Percentiles rank a stretch among this genome's conserved stretches.
phyloP scores from a whole-genome alignment of 2,888 invertebrate species.

The Bhutanitis thaidina region DNA sequence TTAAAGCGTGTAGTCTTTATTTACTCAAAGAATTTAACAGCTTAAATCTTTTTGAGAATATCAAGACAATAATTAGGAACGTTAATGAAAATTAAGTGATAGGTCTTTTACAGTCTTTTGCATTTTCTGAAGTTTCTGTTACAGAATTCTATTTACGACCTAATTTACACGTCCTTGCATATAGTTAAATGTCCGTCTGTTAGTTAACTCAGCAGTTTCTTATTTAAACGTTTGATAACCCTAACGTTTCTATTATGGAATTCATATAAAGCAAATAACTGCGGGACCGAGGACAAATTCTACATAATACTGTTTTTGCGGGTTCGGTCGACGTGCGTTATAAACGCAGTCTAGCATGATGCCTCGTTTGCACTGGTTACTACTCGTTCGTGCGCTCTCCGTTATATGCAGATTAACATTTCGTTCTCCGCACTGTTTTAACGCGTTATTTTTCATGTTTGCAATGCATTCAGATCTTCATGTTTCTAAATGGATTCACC shows the following conservation, averaged over 20 bases:
- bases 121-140: no score
- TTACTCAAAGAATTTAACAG: no score
- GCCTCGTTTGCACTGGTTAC: conserved; percentile 13
- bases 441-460: conserved; percentile 16
- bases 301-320: conserved; percentile 31
- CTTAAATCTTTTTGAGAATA: no score
- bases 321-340: conserved; percentile 26
- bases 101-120: no score
- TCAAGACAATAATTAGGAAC: no score
- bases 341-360: conserved; percentile 27
- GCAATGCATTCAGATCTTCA: conserved; percentile 17
- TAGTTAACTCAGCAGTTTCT: conserved; percentile 2
- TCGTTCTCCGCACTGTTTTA: conserved; percentile 10
- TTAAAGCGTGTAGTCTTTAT: no score
- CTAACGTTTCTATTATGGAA: conserved; percentile 1
- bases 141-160: no score
- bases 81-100: no score
- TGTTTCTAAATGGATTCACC: conserved; percentile 15
- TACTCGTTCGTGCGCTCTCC: neutral
- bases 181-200: neutral
- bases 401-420: conserved; percentile 18
- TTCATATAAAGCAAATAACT: conserved; percentile 15
- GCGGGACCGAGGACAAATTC: conserved; percentile 17
- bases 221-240: neutral
- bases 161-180: no score